phyloP scores from a whole-genome alignment of 2,888 invertebrate species.

The Sympetrum striolatum region DNA sequence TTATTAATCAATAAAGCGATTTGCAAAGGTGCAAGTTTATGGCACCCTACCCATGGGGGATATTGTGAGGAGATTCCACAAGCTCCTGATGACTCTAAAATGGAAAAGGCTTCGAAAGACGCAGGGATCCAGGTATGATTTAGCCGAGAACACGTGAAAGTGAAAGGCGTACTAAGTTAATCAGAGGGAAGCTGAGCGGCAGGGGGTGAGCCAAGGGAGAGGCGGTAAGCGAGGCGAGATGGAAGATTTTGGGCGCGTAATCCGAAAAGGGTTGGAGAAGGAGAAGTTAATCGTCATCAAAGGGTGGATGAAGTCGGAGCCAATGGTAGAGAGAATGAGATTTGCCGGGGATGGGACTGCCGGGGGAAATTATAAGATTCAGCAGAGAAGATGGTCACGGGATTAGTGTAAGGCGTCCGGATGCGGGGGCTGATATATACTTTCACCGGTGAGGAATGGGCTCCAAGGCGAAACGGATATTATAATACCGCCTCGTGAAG shows the following conservation, averaged over 20 bases:
- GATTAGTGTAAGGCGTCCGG: background rate
- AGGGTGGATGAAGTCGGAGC: background rate
- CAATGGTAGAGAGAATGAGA: background rate
- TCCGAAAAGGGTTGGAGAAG: background rate
- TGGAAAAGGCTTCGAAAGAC: background rate
- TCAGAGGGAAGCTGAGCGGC: background rate
- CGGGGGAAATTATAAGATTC: background rate
- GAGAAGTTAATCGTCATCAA: background rate
- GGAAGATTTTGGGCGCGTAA: background rate
- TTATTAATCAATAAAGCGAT: background rate
- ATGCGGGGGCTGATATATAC: background rate
- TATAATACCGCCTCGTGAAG: no score
- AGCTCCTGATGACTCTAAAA: background rate
- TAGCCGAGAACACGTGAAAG: background rate
- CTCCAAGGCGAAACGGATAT: no score
- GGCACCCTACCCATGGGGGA: background rate
- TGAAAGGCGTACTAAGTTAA: background rate
- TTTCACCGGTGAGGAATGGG: background rate
- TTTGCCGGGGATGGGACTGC: background rate
- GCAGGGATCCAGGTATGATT: background rate
- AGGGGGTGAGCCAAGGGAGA: background rate
- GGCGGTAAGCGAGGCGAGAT: background rate
- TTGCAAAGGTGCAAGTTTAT: background rate
- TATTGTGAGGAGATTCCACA: background rate
- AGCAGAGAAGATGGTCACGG: background rate